phyloP scores from a whole-genome alignment of 2,888 invertebrate species.

The Ligdia adustata region DNA sequence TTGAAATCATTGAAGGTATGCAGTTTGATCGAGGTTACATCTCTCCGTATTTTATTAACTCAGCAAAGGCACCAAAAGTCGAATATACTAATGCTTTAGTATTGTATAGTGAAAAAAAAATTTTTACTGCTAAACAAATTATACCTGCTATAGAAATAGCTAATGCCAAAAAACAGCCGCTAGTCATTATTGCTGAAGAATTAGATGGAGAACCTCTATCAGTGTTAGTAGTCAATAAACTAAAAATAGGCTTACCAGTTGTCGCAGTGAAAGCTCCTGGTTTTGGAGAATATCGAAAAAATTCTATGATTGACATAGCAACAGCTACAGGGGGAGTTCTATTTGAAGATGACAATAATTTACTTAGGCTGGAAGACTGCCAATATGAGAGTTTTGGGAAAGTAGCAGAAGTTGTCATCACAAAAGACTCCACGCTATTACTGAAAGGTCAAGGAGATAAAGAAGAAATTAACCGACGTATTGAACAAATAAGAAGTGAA shows the following conservation, averaged over 20 bases:
- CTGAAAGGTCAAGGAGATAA: slow-evolving; percentile 89
- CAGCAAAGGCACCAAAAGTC: slow-evolving; percentile 97
- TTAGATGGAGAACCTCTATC: slow-evolving; percentile 96
- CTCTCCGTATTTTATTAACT: slow-evolving; percentile 99
- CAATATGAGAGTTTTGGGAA: slow-evolving; percentile 90
- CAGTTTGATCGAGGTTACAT: slow-evolving; percentile 99
- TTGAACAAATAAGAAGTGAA: slow-evolving; percentile 92
- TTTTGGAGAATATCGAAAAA: slow-evolving; percentile 96
- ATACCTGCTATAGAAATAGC: slow-evolving; percentile 98
- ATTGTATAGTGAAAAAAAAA: slow-evolving; percentile 98
- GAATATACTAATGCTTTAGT: slow-evolving; percentile 98
- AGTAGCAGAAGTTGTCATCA: slow-evolving; percentile 94
- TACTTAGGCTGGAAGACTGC: slow-evolving; percentile 95
- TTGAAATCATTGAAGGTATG: slow-evolving; percentile 98
- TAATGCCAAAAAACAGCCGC: slow-evolving; percentile 94
- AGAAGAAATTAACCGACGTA: slow-evolving; percentile 89
- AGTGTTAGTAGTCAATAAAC: slow-evolving; percentile 93
- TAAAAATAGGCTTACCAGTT: slow-evolving; percentile 96
- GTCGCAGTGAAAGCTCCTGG: slow-evolving; percentile 98
- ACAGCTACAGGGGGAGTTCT: slow-evolving; percentile 95
- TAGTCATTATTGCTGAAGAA: slow-evolving; percentile 98
- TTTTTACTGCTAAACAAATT: slow-evolving; percentile 96
- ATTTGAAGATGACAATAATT: slow-evolving; percentile 95
- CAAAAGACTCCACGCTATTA: slow-evolving; percentile 94
- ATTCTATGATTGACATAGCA: slow-evolving; percentile 95